Evolutionary conservation across 2,888 invertebrate species (phyloP).

Genomic region (Chalcosyrphus nemorum): DNA sequence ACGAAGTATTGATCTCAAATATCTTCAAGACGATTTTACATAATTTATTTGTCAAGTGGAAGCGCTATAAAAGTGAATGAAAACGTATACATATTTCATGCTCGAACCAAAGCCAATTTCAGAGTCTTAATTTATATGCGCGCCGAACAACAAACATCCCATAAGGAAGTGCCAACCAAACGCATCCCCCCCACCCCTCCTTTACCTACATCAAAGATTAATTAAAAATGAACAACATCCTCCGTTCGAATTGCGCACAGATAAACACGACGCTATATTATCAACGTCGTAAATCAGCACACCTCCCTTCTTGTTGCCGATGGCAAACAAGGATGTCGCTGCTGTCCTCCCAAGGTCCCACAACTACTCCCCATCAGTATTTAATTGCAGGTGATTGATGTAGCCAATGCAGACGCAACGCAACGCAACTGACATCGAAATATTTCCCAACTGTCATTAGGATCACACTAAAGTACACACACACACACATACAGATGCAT

Average conservation of each 20-base stretch:
- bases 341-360: conserved; percentile 36
- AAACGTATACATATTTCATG: no score
- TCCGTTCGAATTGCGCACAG: conserved; percentile 64
- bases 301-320: conserved; percentile 19
- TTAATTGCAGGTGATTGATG: conserved; percentile 73
- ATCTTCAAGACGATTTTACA: no score
- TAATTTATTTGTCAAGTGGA: no score
- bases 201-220: conserved; percentile 34
- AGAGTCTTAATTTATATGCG: conserved; percentile 51
- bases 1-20: no score
- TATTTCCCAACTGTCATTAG: conserved; percentile 73
- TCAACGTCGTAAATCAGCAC: conserved; percentile 69
- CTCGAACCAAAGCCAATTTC: no score
- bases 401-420: conserved; percentile 70
- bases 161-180: conserved; percentile 63
- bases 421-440: conserved; percentile 71
- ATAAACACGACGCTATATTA: conserved; percentile 67
- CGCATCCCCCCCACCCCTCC: neutral
- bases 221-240: conserved; percentile 72
- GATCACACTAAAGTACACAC: conserved; percentile 63
- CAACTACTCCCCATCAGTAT: conserved; percentile 42
- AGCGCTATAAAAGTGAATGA: no score
- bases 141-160: conserved; percentile 46
- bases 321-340: conserved; percentile 58
- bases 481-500: conserved; percentile 6